A percentile compares a stretch with the other conserved stretches of the same genome.
These are phyloP conservation scores for Dioctria linearis DNA, from an alignment of 2,888 invertebrate genomes.

Conservation along the genomic window DNA sequence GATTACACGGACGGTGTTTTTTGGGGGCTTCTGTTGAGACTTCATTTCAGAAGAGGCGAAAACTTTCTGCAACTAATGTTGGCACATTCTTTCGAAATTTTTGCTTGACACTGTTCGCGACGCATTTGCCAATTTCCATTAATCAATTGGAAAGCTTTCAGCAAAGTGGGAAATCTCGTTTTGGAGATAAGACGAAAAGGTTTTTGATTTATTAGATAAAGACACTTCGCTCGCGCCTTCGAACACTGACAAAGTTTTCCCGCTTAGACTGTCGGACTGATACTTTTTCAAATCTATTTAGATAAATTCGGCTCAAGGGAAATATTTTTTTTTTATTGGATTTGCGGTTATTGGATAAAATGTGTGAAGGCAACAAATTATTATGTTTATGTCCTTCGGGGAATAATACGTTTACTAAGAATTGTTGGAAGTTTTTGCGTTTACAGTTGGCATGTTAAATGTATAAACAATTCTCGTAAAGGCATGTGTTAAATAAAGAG, in stretches of 20 bases:
- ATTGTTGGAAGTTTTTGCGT: neutral
- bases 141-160: constrained; percentile 55
- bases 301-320: constrained; percentile 28
- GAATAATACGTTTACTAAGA: too few species aligned
- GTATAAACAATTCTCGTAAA: too few species aligned
- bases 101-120: neutral
- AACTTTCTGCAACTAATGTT: neutral
- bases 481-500: too few species aligned
- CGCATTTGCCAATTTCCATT: constrained; percentile 51
- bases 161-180: constrained; percentile 52
- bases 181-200: constrained; percentile 34
- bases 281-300: constrained; percentile 30
- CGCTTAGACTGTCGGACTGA: neutral
- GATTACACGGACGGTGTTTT: neutral
- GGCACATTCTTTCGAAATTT: neutral
- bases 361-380: constrained; percentile 28
- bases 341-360: constrained; percentile 30
- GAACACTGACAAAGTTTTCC: neutral
- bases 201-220: constrained; percentile 55
- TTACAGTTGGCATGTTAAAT: too few species aligned
- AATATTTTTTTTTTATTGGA: constrained; percentile 33
- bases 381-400: neutral
- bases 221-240: constrained; percentile 10
- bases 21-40: neutral
- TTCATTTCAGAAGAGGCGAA: neutral